Evolutionary conservation across 2,888 invertebrate species (phyloP), one percentile per base, ranked within the genome.

Genomic region (Unio delphinus): DNA sequence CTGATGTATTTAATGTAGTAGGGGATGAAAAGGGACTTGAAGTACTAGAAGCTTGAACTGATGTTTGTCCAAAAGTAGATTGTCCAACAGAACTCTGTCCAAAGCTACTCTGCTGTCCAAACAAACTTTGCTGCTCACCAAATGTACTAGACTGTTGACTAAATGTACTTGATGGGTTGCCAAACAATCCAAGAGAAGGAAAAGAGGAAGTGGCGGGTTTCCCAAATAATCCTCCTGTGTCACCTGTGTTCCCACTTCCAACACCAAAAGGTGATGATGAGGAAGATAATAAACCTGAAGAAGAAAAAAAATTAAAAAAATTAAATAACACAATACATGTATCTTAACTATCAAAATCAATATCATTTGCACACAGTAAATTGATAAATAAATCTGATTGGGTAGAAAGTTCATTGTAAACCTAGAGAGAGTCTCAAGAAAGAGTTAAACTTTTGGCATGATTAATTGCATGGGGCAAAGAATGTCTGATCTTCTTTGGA

Each of bases 31-130:
- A 45, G 15, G 45, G 45, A 45, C 45, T 15, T 45, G 45, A 45
- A 45, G 45, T 15, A 45, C 45, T 26, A 54, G 57, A 34, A 64
- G 64, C 68, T 57, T 62, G 61, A 20, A 60, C n/a, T 55, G 59
- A 45, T 4, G 59, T n/a, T 28, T 65, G 69, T 26, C 58, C 69
- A 55, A 62, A 28, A 45, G 61, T 61, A 34, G 61, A 23, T 65
- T 69, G 68, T 55, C 69, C 69, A 69, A 69, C 57, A 28, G 65
- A 55, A 64, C 30, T 67, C n/a, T 67, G 67, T 61, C 70, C 70
- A 70, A 67, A 67, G 11, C 23, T 56, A 55, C 55, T 23, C 64
- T 64, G 64, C 60, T 61, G 60, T 57, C 66, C 61, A 59, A 59
- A 55, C 0, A 15, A 23, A 11, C 23, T 54, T 45, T n/a, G 17